Conservation (phyloP, 2,113 vertebrate genomes). For the Microcebus tavaratra region DNA sequence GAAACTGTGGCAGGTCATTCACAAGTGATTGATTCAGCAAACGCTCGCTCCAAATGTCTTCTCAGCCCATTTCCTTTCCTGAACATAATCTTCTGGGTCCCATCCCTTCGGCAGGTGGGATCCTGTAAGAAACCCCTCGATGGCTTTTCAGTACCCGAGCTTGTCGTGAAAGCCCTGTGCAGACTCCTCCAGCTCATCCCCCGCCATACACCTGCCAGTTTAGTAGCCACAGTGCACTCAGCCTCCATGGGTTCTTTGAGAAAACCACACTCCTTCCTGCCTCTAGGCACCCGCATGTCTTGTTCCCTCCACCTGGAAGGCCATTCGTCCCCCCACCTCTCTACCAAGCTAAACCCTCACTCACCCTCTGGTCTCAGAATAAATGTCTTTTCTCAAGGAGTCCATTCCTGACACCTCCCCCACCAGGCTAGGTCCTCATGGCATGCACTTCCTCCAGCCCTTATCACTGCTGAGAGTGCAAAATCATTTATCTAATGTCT, state of each 20-base stretch:
- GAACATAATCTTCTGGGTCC: background rate
- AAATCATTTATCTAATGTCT: background rate
- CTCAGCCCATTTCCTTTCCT: no score
- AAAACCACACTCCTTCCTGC: background rate
- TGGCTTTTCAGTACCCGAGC: no score
- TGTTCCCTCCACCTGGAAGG: background rate
- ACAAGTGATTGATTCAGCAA: rapidly evolving
- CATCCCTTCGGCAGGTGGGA: background rate
- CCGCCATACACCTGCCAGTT: rapidly evolving
- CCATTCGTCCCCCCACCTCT: background rate
- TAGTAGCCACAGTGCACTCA: rapidly evolving
- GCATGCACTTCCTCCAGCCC: background rate
- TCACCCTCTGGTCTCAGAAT: background rate
- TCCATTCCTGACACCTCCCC: background rate
- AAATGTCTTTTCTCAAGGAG: background rate
- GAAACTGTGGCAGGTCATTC: rapidly evolving
- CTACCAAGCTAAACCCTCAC: background rate
- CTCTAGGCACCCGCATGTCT: background rate
- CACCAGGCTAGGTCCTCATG: background rate
- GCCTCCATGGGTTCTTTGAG: background rate
- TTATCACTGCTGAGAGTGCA: background rate
- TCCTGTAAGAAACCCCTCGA: background rate
- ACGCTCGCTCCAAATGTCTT: rapidly evolving
- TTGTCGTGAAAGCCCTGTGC: rapidly evolving
- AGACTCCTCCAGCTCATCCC: background rate